Evolutionary conservation across 2,888 invertebrate species (phyloP).

Genomic region (Coecobrya sp.): DNA sequence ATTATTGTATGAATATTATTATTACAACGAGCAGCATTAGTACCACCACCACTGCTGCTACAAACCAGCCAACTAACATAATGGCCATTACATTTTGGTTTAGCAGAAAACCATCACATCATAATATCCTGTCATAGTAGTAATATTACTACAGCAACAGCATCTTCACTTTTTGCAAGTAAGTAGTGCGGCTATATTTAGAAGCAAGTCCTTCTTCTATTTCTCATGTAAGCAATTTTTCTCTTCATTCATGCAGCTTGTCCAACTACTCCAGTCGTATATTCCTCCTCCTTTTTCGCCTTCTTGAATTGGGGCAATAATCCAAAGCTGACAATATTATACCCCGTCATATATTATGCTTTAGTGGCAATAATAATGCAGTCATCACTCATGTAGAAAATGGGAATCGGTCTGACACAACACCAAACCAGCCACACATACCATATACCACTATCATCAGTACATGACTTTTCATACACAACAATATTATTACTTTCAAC

Average conservation of each 20-base stretch:
- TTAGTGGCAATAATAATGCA: slow-evolving; percentile 76
- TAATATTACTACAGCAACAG: slow-evolving; percentile 1
- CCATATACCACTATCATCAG: slow-evolving; percentile 22
- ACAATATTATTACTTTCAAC: slow-evolving; percentile 26
- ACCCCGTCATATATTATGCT: slow-evolving; percentile 73
- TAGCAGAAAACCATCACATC: slow-evolving; percentile 38
- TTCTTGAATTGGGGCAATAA: slow-evolving; percentile 75
- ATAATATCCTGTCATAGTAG: slow-evolving; percentile 4
- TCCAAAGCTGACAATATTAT: slow-evolving; percentile 80
- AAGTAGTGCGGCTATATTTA: slow-evolving; percentile 4
- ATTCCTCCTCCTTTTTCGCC: background rate
- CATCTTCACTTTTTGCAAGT: slow-evolving; percentile 32
- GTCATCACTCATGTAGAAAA: slow-evolving; percentile 79
- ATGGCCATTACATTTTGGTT: slow-evolving; percentile 12
- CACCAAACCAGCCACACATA: background rate
- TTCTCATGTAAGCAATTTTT: slow-evolving; percentile 45
- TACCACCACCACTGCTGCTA: background rate
- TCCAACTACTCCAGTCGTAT: background rate
- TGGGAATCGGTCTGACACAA: slow-evolving; percentile 70
- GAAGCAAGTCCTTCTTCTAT: background rate
- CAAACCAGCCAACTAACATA: too few species aligned
- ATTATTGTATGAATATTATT: slow-evolving; percentile 60
- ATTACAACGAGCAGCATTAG: background rate
- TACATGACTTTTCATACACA: slow-evolving; percentile 53
- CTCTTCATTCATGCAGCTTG: slow-evolving; percentile 20